phyloP scores from a whole-genome alignment of 2,113 vertebrate species.

The Ammodytes marinus region DNA sequence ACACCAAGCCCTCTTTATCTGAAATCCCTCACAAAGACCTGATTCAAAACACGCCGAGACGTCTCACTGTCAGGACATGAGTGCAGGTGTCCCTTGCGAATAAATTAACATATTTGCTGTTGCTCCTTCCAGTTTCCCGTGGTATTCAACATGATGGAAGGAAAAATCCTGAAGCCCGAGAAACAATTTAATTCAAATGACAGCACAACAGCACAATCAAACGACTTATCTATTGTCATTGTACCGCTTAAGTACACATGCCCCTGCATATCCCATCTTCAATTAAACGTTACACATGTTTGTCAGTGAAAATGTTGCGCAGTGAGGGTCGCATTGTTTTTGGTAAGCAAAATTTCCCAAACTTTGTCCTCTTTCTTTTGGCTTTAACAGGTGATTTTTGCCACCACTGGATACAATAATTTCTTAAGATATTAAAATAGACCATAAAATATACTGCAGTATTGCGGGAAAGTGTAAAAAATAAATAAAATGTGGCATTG shows the following conservation, averaged over 20 bases:
- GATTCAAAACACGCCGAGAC: slow-evolving; percentile 57
- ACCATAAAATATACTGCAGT: background rate
- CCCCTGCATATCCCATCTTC: slow-evolving; percentile 31
- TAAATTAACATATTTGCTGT: slow-evolving; percentile 62
- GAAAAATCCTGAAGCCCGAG: background rate
- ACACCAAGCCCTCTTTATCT: slow-evolving; percentile 62
- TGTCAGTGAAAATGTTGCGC: slow-evolving; percentile 5
- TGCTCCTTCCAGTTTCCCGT: slow-evolving; percentile 41
- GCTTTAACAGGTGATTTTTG: background rate
- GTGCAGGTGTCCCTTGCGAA: slow-evolving; percentile 71
- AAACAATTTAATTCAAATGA: slow-evolving; percentile 21
- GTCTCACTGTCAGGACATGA: slow-evolving; percentile 46
- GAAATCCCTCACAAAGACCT: slow-evolving; percentile 60
- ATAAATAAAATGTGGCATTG: background rate
- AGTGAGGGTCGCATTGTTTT: background rate
- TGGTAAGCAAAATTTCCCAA: slow-evolving; percentile 1
- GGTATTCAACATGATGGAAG: slow-evolving; percentile 20
- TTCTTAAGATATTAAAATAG: background rate
- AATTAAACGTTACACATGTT: background rate
- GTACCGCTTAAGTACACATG: background rate
- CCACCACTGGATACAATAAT: background rate
- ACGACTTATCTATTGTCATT: slow-evolving; percentile 21
- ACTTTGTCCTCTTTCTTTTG: background rate
- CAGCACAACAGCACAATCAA: slow-evolving; percentile 15
- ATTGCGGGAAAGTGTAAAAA: background rate